Evolutionary conservation across 1,140 invertebrate genomes (phyloP).

Genomic region (Drosophila sulfurigaster): DNA sequence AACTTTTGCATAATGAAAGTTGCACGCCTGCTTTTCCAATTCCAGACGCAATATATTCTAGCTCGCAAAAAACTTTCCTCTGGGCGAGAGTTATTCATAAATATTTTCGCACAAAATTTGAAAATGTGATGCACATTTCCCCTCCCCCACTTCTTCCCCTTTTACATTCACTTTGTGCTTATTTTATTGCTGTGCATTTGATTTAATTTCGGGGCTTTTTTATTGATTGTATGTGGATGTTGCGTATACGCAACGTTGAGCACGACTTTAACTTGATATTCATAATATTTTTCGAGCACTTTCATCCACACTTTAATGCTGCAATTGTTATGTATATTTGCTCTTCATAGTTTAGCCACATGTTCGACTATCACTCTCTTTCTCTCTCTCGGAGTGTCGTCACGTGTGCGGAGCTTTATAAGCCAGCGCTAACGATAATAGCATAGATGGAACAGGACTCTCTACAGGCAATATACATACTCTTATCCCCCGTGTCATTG

Average conservation of each 20-base stretch:
- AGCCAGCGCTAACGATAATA: conserved; percentile 9
- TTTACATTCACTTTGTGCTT: background rate
- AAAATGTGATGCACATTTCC: conserved; percentile 33
- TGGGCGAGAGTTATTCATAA: conserved; percentile 60
- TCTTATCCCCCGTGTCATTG: conserved; percentile 66
- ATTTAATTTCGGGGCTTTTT: conserved; percentile 44
- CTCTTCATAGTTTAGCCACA: background rate
- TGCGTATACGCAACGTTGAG: background rate
- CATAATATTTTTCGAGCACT: background rate
- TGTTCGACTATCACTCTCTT: background rate
- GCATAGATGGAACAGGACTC: conserved; percentile 1
- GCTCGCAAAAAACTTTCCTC: conserved; percentile 51
- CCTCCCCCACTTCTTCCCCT: background rate
- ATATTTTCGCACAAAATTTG: conserved; percentile 61
- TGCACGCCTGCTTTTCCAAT: conserved; percentile 68
- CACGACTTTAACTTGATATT: conserved; percentile 5
- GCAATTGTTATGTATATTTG: background rate
- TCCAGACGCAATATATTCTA: conserved; percentile 67
- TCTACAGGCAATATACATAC: conserved; percentile 36
- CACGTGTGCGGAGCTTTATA: conserved; percentile 5
- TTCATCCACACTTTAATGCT: background rate
- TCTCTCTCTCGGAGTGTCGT: background rate
- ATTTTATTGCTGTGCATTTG: conserved; percentile 48
- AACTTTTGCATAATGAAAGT: conserved; percentile 83
- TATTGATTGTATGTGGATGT: conserved; percentile 46